phyloP scores from a whole-genome alignment of 2,888 invertebrate genomes.

The Carabus problematicus region DNA sequence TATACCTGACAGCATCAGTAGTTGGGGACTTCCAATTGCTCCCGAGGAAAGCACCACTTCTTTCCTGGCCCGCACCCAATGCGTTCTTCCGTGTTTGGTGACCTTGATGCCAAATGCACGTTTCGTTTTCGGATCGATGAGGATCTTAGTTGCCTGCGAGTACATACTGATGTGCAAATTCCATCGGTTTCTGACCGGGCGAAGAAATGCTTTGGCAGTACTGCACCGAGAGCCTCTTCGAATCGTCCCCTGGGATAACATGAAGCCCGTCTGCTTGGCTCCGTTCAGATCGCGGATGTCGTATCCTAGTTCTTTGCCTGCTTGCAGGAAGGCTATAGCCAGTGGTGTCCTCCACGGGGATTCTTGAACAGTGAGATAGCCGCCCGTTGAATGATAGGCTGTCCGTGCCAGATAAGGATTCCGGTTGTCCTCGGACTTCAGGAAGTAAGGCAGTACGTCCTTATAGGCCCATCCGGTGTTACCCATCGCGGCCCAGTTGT shows the following conservation, averaged over 20 bases:
- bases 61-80: slow-evolving; percentile 74
- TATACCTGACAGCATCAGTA: slow-evolving; percentile 90
- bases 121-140: slow-evolving; percentile 71
- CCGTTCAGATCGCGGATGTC: slow-evolving; percentile 83
- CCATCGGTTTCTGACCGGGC: slow-evolving; percentile 77
- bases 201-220: slow-evolving; percentile 85
- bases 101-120: slow-evolving; percentile 81
- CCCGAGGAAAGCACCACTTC: slow-evolving; percentile 89
- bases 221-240: slow-evolving; percentile 85
- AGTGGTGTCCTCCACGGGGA: slow-evolving; percentile 84
- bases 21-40: slow-evolving; percentile 85
- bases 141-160: slow-evolving; percentile 76
- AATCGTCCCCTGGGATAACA: slow-evolving; percentile 85
- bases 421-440: slow-evolving; percentile 87
- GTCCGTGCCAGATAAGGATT: slow-evolving; percentile 81
- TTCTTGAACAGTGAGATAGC: slow-evolving; percentile 84
- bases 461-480: slow-evolving; percentile 88
- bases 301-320: slow-evolving; percentile 83
- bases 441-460: slow-evolving; percentile 82
- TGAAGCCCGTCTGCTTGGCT: slow-evolving; percentile 83
- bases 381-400: slow-evolving; percentile 78
- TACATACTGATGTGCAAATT: slow-evolving; percentile 83
- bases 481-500: slow-evolving; percentile 83
- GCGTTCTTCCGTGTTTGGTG: slow-evolving; percentile 68
- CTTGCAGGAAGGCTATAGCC: slow-evolving; percentile 82